Evolutionary conservation across 2,888 invertebrate genomes (phyloP), one percentile per base, ranked within the genome.

Genomic region (Copidosoma aretas): DNA sequence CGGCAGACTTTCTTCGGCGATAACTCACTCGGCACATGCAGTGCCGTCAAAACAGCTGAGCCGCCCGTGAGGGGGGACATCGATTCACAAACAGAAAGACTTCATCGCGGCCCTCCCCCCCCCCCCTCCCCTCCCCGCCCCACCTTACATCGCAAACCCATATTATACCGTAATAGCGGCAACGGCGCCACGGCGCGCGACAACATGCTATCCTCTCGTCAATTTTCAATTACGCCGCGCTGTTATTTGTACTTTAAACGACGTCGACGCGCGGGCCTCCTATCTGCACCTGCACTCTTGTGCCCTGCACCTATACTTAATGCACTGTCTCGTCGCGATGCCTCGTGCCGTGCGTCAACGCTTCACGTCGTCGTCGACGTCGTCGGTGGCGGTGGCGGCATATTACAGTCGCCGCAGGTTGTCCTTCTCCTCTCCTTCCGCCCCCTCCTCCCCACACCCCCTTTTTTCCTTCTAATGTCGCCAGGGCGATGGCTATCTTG

Each of bases 171-270:
- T 32, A 8, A 32, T 32, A 8, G 32, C 8, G 32, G 32, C 32
- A 32, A 3, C 32, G 32, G 32, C 32, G 8, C 32, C 32, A n/a
- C n/a, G n/a, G n/a, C n/a, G n/a, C n/a, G n/a, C n/a, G n/a, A 64
- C 41, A 25, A 73, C 79, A 79, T 80, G 79, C 77, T 75, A 78
- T 76, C 71, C 77, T 76, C 77, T 77, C 77, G 77, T 79, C 78
- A 79, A 78, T 79, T 78, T 76, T 75, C 76, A 78, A 79, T 79
- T 77, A 79, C 71, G 76, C 22, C 62, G 41, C 12, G 51, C 72
- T 75, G 74, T 79, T 77, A 78, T 77, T 77, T 76, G 75, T 76
- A 74, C 75, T 76, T 77, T 71, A 75, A 74, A 73, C 75, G 71
- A 74, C 66, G 73, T 74, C 71, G 73, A 73, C 72, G 75, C 56